Evolutionary conservation across 2,888 invertebrate genomes (phyloP).

Genomic region (Macrophya alboannulata): DNA sequence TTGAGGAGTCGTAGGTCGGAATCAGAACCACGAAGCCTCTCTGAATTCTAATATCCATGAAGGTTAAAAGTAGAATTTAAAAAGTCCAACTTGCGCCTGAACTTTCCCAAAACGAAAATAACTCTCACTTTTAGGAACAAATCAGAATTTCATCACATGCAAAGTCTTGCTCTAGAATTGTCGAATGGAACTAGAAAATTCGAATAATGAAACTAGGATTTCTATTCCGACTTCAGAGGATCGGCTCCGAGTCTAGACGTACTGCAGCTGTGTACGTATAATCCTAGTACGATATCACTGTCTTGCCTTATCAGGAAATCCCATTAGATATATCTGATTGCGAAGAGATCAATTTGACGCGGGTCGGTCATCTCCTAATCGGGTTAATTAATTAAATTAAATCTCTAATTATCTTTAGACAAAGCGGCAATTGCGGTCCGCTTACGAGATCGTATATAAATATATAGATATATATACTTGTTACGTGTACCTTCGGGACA

Average conservation of each 20-base stretch:
- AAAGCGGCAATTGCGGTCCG: background rate
- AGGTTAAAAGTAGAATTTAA: background rate
- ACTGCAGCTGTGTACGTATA: background rate
- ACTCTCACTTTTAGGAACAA: background rate
- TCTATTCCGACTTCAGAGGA: too few relatives aligned
- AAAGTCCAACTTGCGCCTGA: too few relatives aligned
- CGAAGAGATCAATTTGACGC: conserved; percentile 8
- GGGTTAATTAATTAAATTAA: conserved; percentile 43
- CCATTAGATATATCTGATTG: conserved; percentile 10
- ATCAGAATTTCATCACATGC: background rate
- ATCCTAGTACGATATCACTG: conserved; percentile 11
- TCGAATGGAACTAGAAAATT: too few relatives aligned
- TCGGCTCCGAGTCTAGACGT: too few relatives aligned
- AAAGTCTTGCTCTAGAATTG: background rate
- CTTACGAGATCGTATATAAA: background rate
- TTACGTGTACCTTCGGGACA: background rate
- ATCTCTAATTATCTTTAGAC: conserved; percentile 13
- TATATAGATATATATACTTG: background rate
- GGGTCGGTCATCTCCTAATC: background rate
- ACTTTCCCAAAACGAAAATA: too few relatives aligned
- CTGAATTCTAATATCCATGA: too few relatives aligned
- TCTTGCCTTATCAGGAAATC: conserved; percentile 27
- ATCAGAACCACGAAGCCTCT: too few relatives aligned
- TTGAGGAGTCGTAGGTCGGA: too few relatives aligned
- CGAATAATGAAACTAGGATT: too few relatives aligned